phyloP scores from a whole-genome alignment of 2,797 vertebrate genomes.

The Melanotaenia trifasciata region DNA sequence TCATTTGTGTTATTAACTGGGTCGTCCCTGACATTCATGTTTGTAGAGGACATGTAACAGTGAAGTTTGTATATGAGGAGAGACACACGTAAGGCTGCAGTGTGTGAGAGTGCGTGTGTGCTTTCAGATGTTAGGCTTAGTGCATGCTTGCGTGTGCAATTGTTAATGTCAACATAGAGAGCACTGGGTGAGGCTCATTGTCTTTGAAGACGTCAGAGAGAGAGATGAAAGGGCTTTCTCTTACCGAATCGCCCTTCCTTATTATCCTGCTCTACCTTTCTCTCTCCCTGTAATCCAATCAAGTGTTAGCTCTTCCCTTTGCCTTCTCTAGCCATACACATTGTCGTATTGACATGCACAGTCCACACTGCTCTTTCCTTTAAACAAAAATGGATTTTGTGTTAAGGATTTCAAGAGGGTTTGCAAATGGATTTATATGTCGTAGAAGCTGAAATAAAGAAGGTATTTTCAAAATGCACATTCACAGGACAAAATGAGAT shows the following conservation, averaged over 20 bases:
- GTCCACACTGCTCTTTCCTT: slow-evolving; percentile 63
- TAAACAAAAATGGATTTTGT: slow-evolving; percentile 75
- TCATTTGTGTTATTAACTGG: slow-evolving; percentile 64
- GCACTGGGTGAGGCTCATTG: slow-evolving; percentile 75
- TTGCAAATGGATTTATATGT: slow-evolving; percentile 52
- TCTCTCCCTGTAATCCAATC: slow-evolving; percentile 56
- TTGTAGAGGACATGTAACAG: slow-evolving; percentile 39
- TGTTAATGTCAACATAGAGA: slow-evolving; percentile 70
- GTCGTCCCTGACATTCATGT: slow-evolving; percentile 61
- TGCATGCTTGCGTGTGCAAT: slow-evolving; percentile 37
- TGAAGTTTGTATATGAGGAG: slow-evolving; percentile 40
- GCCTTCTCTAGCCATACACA: slow-evolving; percentile 43
- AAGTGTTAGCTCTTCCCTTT: slow-evolving; percentile 24
- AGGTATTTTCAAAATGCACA: slow-evolving; percentile 2
- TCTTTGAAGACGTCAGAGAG: slow-evolving; percentile 81
- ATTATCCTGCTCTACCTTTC: slow-evolving; percentile 57
- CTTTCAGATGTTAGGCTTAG: slow-evolving; percentile 55
- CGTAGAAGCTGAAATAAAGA: slow-evolving; percentile 50
- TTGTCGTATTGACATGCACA: slow-evolving; percentile 69
- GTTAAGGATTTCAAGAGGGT: slow-evolving; percentile 64
- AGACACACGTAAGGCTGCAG: slow-evolving; percentile 14
- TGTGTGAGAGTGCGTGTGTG: slow-evolving; percentile 20
- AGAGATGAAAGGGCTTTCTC: slow-evolving; percentile 80
- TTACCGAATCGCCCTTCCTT: slow-evolving; percentile 47
- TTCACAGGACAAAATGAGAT: not conserved